Evolutionary conservation across 2,797 vertebrate species (phyloP).

Genomic region (Kryptopterus vitreolus): DNA sequence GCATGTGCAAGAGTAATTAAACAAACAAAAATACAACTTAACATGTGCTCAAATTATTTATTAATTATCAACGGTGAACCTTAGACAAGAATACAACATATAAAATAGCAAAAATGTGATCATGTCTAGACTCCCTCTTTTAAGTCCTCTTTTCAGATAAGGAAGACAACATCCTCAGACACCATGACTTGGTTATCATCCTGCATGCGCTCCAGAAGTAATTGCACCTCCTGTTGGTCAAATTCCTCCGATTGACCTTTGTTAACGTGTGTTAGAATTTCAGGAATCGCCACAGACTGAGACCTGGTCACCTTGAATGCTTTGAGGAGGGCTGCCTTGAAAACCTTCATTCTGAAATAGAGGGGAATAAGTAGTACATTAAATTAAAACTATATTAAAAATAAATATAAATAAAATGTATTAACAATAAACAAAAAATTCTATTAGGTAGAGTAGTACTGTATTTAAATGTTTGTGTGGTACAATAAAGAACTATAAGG

Average conservation of each 20-base stretch:
- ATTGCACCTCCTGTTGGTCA: constrained; percentile 60
- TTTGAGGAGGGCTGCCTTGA: constrained; percentile 65
- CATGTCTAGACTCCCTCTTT: not conserved
- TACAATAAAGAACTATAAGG: not conserved
- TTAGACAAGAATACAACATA: not conserved
- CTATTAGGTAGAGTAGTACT: not conserved
- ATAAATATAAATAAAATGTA: no score
- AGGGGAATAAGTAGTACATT: not conserved
- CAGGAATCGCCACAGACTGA: constrained; percentile 62
- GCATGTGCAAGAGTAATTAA: not conserved
- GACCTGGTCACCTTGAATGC: constrained; percentile 64
- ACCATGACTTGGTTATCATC: constrained; percentile 73
- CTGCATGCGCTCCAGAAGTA: constrained; percentile 65
- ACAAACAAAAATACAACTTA: not conserved
- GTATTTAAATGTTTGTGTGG: not conserved
- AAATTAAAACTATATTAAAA: not conserved
- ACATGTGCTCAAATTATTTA: constrained; percentile 26
- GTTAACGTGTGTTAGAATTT: constrained; percentile 63
- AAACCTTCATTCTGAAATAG: constrained; percentile 60
- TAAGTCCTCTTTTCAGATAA: constrained; percentile 56
- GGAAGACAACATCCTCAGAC: constrained; percentile 69
- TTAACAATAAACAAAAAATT: no score
- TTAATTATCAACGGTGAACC: not conserved
- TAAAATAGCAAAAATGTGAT: not conserved
- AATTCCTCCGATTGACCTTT: constrained; percentile 58